Evolutionary conservation across 1,140 invertebrate genomes (phyloP).

Genomic region (Lepidurus apus): DNA sequence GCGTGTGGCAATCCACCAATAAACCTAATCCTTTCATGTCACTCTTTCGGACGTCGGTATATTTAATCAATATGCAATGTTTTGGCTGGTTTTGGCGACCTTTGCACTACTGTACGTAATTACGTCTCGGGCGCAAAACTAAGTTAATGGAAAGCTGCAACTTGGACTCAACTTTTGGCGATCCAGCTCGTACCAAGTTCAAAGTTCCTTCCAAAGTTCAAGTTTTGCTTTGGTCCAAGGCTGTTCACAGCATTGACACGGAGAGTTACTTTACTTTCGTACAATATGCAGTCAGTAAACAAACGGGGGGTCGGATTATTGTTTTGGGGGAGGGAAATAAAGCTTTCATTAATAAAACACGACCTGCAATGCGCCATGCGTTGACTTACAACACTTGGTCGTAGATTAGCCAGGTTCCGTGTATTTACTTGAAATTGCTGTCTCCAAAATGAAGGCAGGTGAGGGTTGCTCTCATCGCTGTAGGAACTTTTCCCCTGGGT

Average conservation of each 20-base stretch:
- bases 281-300: background rate
- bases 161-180: too few relatives aligned
- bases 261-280: too few relatives aligned
- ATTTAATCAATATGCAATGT: background rate
- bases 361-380: background rate
- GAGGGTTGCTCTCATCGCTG: too few relatives aligned
- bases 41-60: background rate
- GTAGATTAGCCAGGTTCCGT: background rate
- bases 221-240: too few relatives aligned
- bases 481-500: too few relatives aligned
- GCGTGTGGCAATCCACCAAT: background rate
- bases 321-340: background rate
- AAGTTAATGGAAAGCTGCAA: too few relatives aligned
- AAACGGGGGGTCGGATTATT: background rate
- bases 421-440: background rate
- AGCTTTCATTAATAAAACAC: background rate
- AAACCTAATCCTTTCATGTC: background rate
- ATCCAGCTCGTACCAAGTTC: too few relatives aligned
- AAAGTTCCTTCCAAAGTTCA: too few relatives aligned
- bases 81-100: too few relatives aligned
- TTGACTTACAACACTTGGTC: background rate
- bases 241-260: too few relatives aligned
- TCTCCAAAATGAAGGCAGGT: background rate
- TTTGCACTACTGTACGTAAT: too few relatives aligned
- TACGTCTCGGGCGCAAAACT: too few relatives aligned